A percentile compares a stretch with the other conserved stretches of the same genome.
These are phyloP conservation scores for Amphiprion percula DNA, from an alignment of 2,113 vertebrate genomes.

Conservation along the genomic window DNA sequence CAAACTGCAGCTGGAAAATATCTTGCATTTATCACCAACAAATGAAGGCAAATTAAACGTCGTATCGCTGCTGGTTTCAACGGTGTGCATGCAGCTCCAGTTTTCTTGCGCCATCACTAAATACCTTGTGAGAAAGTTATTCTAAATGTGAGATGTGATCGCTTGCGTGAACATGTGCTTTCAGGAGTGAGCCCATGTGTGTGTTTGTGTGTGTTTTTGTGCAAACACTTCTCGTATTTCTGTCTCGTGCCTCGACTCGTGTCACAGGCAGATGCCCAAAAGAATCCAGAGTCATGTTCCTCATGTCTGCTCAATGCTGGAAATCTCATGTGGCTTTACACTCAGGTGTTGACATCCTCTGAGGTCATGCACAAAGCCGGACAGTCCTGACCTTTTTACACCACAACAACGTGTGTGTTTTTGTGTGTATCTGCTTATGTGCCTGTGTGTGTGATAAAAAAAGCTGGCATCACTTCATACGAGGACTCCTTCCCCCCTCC, in stretches of 20 bases:
- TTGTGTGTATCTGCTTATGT: background rate
- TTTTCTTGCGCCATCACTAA: too few species aligned
- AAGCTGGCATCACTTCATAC: slow-evolving; percentile 79
- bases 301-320: slow-evolving; percentile 3
- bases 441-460: slow-evolving; percentile 18
- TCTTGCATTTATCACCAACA: too few species aligned
- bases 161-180: too few species aligned
- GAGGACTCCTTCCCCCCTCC: slow-evolving; percentile 17
- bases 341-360: slow-evolving; percentile 63
- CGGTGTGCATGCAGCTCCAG: too few species aligned
- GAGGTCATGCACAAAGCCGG: slow-evolving; percentile 22
- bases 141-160: too few species aligned
- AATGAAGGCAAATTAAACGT: too few species aligned
- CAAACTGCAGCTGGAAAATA: too few species aligned
- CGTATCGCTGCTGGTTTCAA: too few species aligned
- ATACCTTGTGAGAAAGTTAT: too few species aligned
- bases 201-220: background rate
- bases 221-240: background rate
- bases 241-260: background rate
- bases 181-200: background rate
- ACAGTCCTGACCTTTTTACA: slow-evolving; percentile 67
- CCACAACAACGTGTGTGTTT: slow-evolving; percentile 2
- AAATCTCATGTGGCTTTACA: slow-evolving; percentile 42
- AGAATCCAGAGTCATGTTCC: slow-evolving; percentile 16
- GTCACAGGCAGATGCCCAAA: background rate